Evolutionary conservation across 2,888 invertebrate species (phyloP).

Genomic region (Nemurella pictetii): DNA sequence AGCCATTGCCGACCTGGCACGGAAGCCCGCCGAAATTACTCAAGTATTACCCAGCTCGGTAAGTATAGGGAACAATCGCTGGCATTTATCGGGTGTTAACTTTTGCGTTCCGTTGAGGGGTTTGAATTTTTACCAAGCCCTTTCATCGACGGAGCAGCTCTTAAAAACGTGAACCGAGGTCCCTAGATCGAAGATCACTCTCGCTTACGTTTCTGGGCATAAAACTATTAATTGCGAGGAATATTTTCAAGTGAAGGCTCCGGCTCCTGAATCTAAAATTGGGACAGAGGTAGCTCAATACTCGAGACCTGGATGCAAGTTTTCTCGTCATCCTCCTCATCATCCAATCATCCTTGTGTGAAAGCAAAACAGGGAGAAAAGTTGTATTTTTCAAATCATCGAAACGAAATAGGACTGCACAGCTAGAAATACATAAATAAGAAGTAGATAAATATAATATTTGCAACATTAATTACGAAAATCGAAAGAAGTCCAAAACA

Average conservation of each 20-base stretch:
- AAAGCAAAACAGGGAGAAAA: no score
- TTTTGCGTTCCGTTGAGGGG: no score
- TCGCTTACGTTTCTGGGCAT: not conserved
- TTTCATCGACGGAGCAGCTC: not conserved
- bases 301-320: no score
- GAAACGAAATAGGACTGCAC: not conserved
- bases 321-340: no score
- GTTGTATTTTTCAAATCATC: no score
- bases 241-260: no score
- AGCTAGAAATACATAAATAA: not conserved
- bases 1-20: not conserved
- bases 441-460: not conserved
- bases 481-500: not conserved
- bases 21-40: not conserved
- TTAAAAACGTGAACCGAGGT: not conserved
- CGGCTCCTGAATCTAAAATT: no score
- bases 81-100: no score
- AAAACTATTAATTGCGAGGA: not conserved
- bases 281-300: no score
- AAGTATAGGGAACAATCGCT: not conserved
- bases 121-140: no score
- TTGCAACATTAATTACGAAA: not conserved
- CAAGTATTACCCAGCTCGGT: not conserved
- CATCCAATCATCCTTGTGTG: no score
- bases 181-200: not conserved